Conservation (phyloP, 2,113 vertebrate species). For the Poicephalus meyeri region DNA sequence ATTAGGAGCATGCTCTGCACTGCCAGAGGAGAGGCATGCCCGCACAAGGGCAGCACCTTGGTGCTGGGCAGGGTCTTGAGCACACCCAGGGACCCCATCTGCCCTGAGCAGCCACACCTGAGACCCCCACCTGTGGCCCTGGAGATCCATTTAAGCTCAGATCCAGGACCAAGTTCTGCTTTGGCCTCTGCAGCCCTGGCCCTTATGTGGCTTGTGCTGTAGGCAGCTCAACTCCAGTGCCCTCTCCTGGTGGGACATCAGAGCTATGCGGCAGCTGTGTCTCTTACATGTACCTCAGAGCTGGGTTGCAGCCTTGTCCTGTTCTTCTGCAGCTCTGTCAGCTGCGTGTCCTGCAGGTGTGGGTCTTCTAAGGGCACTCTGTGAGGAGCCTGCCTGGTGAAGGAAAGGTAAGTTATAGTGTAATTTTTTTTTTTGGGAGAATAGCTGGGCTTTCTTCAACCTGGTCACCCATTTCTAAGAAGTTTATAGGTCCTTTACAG, state of each 20-base stretch:
- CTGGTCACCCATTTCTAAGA: background rate
- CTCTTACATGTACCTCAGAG: background rate
- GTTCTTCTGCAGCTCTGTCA: background rate
- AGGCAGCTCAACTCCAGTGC: background rate
- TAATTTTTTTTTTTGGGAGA: background rate
- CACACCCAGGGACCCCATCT: too few relatives aligned
- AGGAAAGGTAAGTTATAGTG: background rate
- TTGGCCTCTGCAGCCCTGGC: background rate
- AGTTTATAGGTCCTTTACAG: background rate
- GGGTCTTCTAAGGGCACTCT: background rate
- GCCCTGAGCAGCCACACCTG: background rate
- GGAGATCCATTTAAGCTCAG: background rate
- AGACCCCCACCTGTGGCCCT: background rate
- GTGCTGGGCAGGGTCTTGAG: background rate
- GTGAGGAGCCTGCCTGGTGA: background rate
- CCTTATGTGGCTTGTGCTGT: accelerated
- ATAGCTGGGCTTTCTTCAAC: background rate
- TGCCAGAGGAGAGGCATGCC: background rate
- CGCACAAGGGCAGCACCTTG: accelerated
- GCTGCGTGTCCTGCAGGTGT: background rate
- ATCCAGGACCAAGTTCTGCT: background rate
- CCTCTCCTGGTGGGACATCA: background rate
- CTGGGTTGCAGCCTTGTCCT: background rate
- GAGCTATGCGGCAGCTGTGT: background rate
- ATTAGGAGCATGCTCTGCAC: background rate